Evolutionary conservation across 2,113 vertebrate genomes (phyloP).

Genomic region (Sphaerodactylus townsendi): DNA sequence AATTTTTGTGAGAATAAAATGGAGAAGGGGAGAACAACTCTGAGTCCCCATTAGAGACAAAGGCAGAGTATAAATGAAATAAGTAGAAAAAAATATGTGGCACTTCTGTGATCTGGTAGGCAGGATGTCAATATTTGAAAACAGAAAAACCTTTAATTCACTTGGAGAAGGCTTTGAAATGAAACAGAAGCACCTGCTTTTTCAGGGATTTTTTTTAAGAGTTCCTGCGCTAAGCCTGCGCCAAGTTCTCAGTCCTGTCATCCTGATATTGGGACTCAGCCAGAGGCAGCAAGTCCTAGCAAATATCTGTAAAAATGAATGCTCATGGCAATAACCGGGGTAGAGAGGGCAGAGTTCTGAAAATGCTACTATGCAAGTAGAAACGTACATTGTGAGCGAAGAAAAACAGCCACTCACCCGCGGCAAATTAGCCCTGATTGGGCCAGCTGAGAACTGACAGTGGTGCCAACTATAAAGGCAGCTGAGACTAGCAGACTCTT

Average conservation of each 20-base stretch:
- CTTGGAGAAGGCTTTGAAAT: too few relatives aligned
- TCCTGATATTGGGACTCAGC: neutral
- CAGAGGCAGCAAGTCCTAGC: neutral
- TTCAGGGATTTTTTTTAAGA: neutral
- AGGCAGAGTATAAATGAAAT: too few relatives aligned
- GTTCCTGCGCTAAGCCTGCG: neutral
- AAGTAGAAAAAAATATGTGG: too few relatives aligned
- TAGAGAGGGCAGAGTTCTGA: slow-evolving; percentile 20
- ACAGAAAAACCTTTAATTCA: too few relatives aligned
- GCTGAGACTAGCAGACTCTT: slow-evolving; percentile 56
- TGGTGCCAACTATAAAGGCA: slow-evolving; percentile 60
- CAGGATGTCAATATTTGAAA: too few relatives aligned
- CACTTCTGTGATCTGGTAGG: too few relatives aligned
- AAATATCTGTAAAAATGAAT: neutral
- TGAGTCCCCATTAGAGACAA: neutral
- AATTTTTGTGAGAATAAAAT: neutral
- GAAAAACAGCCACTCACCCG: slow-evolving; percentile 33
- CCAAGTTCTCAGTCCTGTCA: too few relatives aligned
- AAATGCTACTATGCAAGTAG: slow-evolving; percentile 32
- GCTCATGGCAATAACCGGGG: neutral
- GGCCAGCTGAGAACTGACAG: slow-evolving; percentile 66
- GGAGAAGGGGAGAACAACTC: neutral
- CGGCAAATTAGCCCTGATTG: slow-evolving; percentile 54
- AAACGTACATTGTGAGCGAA: slow-evolving; percentile 35
- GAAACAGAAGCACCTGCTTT: neutral